These are phyloP conservation scores for Neotragus pygmaeus DNA, from an alignment of 2,113 vertebrate genomes.

Conservation along the genomic window DNA sequence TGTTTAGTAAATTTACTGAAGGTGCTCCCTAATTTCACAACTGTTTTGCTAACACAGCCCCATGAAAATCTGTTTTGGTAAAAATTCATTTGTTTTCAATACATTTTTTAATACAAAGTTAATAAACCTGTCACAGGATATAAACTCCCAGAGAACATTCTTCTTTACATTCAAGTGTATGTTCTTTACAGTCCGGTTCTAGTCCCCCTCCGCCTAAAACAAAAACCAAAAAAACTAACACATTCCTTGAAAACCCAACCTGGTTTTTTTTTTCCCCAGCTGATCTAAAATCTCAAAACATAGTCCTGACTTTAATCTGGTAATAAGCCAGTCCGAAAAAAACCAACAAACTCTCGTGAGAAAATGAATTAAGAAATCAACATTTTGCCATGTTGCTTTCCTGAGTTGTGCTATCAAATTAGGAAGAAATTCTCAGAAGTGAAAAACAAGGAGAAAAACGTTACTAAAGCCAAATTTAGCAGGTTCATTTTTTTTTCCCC, in stretches of 20 bases:
- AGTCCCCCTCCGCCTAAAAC: not conserved
- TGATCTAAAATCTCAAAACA: constrained; percentile 16
- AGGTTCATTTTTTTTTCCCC: not conserved
- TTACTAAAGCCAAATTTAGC: not conserved
- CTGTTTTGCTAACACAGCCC: not conserved
- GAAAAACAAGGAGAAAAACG: not conserved
- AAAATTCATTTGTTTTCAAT: not conserved
- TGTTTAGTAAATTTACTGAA: not conserved
- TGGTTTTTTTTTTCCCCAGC: not conserved
- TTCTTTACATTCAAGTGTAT: not conserved
- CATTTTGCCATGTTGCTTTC: not conserved
- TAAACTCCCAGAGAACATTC: not conserved
- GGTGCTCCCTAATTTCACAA: not conserved
- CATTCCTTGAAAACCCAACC: not conserved
- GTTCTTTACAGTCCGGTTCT: not conserved
- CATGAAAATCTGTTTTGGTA: constrained; percentile 5
- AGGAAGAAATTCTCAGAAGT: not conserved
- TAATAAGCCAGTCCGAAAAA: not conserved
- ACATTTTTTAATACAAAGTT: not conserved
- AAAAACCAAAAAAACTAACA: not conserved
- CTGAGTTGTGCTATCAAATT: not conserved
- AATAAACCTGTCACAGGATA: not conserved
- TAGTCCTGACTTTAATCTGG: not conserved
- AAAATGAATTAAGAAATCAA: not conserved
- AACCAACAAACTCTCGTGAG: not conserved